Conservation (phyloP, 2,797 vertebrate genomes). For the Todus mexicanus region DNA sequence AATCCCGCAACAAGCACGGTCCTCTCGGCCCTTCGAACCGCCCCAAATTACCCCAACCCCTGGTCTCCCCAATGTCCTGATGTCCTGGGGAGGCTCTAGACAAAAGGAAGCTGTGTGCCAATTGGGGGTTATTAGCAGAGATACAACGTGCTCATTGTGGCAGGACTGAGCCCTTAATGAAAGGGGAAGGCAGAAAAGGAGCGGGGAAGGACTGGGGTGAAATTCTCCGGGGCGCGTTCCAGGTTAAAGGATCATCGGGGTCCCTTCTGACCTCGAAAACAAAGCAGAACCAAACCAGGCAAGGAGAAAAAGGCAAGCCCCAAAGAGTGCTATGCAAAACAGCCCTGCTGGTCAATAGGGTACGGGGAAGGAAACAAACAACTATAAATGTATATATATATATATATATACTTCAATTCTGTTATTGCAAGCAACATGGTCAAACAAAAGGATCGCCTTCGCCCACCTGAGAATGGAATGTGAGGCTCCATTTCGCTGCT, state of each 20-base stretch:
- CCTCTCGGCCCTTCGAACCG: neutral
- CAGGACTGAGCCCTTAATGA: neutral
- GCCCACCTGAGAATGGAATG: constrained; percentile 82
- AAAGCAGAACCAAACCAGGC: neutral
- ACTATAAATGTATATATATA: too few species aligned
- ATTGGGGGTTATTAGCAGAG: constrained; percentile 27
- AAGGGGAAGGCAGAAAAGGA: neutral
- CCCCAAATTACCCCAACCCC: neutral
- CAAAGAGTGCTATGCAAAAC: neutral
- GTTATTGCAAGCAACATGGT: constrained; percentile 64
- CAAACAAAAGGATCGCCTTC: constrained; percentile 69
- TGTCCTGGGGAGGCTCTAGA: neutral
- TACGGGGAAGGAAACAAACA: neutral
- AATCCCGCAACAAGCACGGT: neutral
- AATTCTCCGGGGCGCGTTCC: neutral
- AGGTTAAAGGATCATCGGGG: neutral
- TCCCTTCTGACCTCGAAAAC: neutral
- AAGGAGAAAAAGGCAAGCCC: neutral
- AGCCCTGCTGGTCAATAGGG: neutral
- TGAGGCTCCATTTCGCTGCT: constrained; percentile 67
- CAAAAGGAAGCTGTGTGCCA: constrained; percentile 38
- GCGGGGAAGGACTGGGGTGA: neutral
- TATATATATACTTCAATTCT: constrained; percentile 58
- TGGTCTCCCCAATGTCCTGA: neutral
- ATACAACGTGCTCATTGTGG: neutral